These are phyloP conservation scores for Drosophila bipectinata DNA, from an alignment of 1,140 invertebrate genomes.

Conservation along the genomic window DNA sequence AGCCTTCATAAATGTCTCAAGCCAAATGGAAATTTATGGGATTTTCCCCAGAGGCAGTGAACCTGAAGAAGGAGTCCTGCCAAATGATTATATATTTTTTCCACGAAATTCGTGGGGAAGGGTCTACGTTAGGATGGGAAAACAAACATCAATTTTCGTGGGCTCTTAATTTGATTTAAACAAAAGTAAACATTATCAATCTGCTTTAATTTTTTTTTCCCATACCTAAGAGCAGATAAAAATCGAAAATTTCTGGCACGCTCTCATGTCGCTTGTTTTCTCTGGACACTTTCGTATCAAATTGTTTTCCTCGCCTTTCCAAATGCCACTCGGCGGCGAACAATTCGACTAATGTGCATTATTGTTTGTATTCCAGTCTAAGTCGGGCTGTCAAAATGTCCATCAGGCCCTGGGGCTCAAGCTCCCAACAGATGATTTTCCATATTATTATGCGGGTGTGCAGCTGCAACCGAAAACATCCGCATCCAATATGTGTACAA, in stretches of 20 bases:
- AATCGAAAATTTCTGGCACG: constrained; percentile 27
- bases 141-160: not conserved
- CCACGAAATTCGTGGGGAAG: not conserved
- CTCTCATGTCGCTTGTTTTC: constrained; percentile 16
- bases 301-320: constrained; percentile 29
- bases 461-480: constrained; percentile 41
- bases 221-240: not conserved
- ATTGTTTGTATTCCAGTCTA: constrained; percentile 46
- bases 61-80: constrained; percentile 22
- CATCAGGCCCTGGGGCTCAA: constrained; percentile 23
- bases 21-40: constrained; percentile 31
- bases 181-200: too few species aligned
- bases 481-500: constrained; percentile 29
- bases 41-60: constrained; percentile 20
- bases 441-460: constrained; percentile 42
- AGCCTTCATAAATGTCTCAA: constrained; percentile 19
- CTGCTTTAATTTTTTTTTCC: not conserved
- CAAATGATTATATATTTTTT: constrained; percentile 17
- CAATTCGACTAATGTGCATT: constrained; percentile 36
- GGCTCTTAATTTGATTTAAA: too few species aligned
- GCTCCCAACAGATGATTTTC: constrained; percentile 33
- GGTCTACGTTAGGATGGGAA: not conserved
- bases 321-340: constrained; percentile 34
- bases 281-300: constrained; percentile 26
- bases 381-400: constrained; percentile 55